Evolutionary conservation across 2,888 invertebrate species (phyloP).

Genomic region (Ptychoptera albimana): DNA sequence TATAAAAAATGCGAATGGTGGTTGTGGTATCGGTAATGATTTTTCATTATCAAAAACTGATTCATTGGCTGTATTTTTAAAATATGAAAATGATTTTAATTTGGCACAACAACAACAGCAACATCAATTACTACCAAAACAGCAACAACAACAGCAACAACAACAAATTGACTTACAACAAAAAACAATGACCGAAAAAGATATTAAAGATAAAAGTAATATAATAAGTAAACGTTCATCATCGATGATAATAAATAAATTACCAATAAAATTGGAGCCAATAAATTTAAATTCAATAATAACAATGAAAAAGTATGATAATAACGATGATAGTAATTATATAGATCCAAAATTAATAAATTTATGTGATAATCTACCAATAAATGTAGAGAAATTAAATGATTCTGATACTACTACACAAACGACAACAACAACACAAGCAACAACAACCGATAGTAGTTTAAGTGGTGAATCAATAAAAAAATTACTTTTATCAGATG

Average conservation of each 20-base stretch:
- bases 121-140: slow-evolving; percentile 8
- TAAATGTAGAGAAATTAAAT: slow-evolving; percentile 35
- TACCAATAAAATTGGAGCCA: background rate
- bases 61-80: slow-evolving; percentile 27
- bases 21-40: background rate
- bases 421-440: background rate
- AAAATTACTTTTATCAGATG: slow-evolving; percentile 8
- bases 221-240: slow-evolving; percentile 29
- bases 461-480: background rate
- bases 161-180: background rate
- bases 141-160: slow-evolving; percentile 1
- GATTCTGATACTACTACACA: slow-evolving; percentile 7
- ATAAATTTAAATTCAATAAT: background rate
- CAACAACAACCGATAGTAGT: background rate
- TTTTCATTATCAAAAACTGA: slow-evolving; percentile 23
- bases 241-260: background rate
- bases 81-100: slow-evolving; percentile 24
- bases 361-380: slow-evolving; percentile 51
- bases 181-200: slow-evolving; percentile 16
- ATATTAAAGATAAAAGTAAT: slow-evolving; percentile 29
- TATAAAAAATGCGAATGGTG: background rate
- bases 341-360: slow-evolving; percentile 48
- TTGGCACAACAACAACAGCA: background rate
- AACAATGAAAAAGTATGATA: background rate
- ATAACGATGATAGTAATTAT: slow-evolving; percentile 30